Percentiles rank a stretch among this genome's conserved stretches.
These are phyloP conservation scores for Apodemia mormo DNA, from an alignment of 2,888 invertebrate genomes.

Conservation along the genomic window DNA sequence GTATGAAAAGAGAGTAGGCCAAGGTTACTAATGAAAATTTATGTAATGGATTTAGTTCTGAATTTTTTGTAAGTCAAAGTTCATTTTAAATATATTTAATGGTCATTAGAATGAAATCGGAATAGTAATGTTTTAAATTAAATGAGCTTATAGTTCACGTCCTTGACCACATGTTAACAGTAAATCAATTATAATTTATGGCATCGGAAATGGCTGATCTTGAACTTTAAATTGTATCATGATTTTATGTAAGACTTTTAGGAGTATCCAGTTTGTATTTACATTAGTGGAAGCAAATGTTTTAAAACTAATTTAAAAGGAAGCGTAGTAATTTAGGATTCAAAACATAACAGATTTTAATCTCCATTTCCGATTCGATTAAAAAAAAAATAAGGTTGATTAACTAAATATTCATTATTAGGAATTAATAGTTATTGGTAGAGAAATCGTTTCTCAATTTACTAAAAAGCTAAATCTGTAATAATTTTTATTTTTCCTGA, in stretches of 20 bases:
- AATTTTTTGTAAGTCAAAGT: neutral
- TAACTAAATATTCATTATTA: too few species aligned
- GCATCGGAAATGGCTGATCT: neutral
- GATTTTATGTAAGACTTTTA: neutral
- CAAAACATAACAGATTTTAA: too few species aligned
- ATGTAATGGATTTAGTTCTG: neutral
- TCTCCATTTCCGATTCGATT: too few species aligned
- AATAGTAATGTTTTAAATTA: neutral
- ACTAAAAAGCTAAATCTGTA: too few species aligned
- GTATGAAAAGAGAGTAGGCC: neutral
- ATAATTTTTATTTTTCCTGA: neutral
- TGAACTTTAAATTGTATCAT: neutral
- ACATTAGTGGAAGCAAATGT: neutral
- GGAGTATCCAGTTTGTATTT: neutral
- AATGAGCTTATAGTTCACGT: neutral
- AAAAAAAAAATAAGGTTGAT: too few species aligned
- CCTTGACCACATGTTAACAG: neutral
- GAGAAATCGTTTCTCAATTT: too few species aligned
- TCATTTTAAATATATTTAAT: neutral
- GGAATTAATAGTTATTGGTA: too few species aligned
- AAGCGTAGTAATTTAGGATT: neutral
- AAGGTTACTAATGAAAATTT: neutral
- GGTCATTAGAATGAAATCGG: neutral
- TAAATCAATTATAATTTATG: constrained; percentile 7
- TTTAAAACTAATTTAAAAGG: neutral